Percentiles rank a stretch among this genome's conserved stretches.
Conservation (phyloP, 2,113 vertebrate species). For the Entomyzon cyanotis region DNA sequence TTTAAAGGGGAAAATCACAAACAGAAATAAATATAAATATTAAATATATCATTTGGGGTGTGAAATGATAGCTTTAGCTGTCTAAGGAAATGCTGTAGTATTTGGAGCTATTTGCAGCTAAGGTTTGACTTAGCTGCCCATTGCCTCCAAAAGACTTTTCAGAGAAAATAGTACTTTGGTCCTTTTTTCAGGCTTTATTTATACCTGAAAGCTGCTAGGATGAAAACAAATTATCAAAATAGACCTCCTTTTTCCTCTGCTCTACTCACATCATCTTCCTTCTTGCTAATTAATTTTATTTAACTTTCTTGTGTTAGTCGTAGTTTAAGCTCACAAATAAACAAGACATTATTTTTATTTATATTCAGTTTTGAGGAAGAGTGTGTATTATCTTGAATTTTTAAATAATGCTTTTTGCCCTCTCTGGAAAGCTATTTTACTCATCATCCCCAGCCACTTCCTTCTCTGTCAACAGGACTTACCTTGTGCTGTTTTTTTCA, state of each 20-base stretch:
- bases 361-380: background rate
- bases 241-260: background rate
- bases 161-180: background rate
- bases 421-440: background rate
- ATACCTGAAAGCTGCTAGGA: background rate
- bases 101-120: conserved; percentile 22
- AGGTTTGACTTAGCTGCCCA: background rate
- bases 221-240: background rate
- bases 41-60: background rate
- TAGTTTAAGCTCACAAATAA: background rate
- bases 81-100: background rate
- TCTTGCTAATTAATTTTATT: background rate
- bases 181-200: background rate
- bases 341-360: background rate
- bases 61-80: conserved; percentile 26
- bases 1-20: background rate
- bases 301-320: background rate
- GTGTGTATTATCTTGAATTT: background rate
- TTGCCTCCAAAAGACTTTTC: background rate
- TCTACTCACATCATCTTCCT: background rate
- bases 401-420: background rate
- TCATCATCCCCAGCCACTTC: background rate
- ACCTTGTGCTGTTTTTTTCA: background rate
- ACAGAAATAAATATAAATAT: conserved; percentile 9
- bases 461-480: background rate